These are phyloP conservation scores for Sminthurinus aureus DNA, from an alignment of 2,888 invertebrate genomes.

Conservation along the genomic window DNA sequence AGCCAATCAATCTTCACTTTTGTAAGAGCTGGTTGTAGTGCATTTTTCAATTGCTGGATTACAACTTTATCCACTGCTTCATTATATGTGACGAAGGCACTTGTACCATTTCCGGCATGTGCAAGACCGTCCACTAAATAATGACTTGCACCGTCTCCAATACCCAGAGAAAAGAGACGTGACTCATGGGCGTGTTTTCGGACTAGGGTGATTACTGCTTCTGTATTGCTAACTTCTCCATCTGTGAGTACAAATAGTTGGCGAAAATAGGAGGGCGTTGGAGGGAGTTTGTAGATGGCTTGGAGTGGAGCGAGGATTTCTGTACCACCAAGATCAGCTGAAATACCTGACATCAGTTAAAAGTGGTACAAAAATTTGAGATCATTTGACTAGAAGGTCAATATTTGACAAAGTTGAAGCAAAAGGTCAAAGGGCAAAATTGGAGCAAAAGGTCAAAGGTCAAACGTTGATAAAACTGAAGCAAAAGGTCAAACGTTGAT, in stretches of 20 bases:
- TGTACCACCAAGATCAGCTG: conserved; percentile 62
- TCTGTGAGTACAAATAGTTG: conserved; percentile 63
- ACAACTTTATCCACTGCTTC: conserved; percentile 61
- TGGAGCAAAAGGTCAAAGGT: background rate
- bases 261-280: conserved; percentile 57
- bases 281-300: conserved; percentile 54
- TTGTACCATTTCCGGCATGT: conserved; percentile 62
- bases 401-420: too few species aligned
- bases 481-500: too few species aligned
- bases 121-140: conserved; percentile 63
- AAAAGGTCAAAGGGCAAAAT: background rate
- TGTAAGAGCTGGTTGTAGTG: conserved; percentile 57
- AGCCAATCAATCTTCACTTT: background rate
- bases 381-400: too few species aligned
- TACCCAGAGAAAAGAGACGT: conserved; percentile 62
- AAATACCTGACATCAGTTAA: too few species aligned
- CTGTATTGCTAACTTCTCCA: conserved; percentile 62
- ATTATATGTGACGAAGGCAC: conserved; percentile 61
- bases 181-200: conserved; percentile 56
- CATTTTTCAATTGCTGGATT: conserved; percentile 59
- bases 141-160: conserved; percentile 62
- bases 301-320: conserved; percentile 61
- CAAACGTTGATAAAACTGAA: too few species aligned
- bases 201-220: conserved; percentile 60
- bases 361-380: too few species aligned